phyloP scores from a whole-genome alignment of 2,888 invertebrate species.

The Trisateles emortualis region DNA sequence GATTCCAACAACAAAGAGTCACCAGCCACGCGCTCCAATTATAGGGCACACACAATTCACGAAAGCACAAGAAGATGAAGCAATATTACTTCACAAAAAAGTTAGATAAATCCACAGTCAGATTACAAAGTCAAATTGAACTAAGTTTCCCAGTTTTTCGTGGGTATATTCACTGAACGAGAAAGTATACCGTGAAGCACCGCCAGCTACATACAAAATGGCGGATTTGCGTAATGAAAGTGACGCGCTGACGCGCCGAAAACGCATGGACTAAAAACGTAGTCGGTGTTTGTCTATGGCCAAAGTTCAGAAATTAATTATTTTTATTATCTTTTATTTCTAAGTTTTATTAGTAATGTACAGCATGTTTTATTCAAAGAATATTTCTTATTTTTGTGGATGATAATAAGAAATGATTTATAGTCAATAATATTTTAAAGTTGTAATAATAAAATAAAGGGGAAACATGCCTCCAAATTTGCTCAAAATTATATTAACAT shows the following conservation, averaged over 20 bases:
- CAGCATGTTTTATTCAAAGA: no score
- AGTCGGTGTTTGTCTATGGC: constrained; percentile 50
- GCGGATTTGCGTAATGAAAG: constrained; percentile 86
- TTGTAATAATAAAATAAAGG: no score
- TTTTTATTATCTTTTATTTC: no score
- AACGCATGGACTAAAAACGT: constrained; percentile 60
- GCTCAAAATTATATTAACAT: no score
- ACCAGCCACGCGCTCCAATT: constrained; percentile 87
- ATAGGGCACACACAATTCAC: constrained; percentile 85
- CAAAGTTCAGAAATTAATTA: constrained; percentile 7
- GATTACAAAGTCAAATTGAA: constrained; percentile 67
- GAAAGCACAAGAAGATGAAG: constrained; percentile 77
- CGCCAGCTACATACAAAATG: constrained; percentile 87
- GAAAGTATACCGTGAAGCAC: constrained; percentile 82
- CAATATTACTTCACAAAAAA: constrained; percentile 70
- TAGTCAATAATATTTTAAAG: no score
- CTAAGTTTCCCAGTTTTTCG: constrained; percentile 78
- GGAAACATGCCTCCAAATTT: no score
- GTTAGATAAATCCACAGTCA: constrained; percentile 70
- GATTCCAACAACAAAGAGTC: constrained; percentile 86
- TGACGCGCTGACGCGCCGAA: constrained; percentile 85
- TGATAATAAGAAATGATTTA: no score
- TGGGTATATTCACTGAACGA: constrained; percentile 79
- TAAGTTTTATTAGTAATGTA: no score
- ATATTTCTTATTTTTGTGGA: no score